phyloP scores from a whole-genome alignment of 1,140 invertebrate genomes.

The Tribolium madens region DNA sequence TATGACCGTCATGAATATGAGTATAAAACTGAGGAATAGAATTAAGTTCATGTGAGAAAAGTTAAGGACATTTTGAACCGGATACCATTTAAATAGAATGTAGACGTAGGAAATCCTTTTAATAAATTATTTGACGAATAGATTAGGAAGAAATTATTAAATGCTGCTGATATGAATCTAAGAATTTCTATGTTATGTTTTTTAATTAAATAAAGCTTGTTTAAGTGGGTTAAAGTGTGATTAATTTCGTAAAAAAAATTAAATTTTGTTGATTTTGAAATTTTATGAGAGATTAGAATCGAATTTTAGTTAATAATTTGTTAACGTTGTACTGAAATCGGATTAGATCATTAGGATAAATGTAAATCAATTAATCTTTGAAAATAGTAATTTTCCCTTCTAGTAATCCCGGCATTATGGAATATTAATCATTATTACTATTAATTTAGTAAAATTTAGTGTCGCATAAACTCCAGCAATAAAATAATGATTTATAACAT shows the following conservation, averaged over 20 bases:
- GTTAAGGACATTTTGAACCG: constrained; percentile 5
- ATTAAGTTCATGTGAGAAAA: not conserved
- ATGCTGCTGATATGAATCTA: not conserved
- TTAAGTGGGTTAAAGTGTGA: no score
- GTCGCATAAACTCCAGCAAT: constrained; percentile 26
- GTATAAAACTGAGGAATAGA: not conserved
- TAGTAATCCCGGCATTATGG: constrained; percentile 3
- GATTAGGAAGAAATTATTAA: not conserved
- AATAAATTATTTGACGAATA: constrained; percentile 1
- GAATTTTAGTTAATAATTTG: no score
- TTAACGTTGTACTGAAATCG: not conserved
- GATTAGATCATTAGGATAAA: constrained; percentile 2
- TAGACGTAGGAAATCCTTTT: constrained; percentile 14
- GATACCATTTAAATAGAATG: constrained; percentile 28
- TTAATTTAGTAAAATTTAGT: constrained; percentile 34
- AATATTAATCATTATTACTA: constrained; percentile 24
- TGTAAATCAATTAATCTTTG: not conserved
- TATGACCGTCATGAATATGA: constrained; percentile 6
- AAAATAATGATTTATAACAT: constrained; percentile 27
- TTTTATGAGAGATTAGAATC: not conserved
- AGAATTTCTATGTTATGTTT: not conserved
- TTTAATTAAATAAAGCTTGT: no score
- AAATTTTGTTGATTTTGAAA: not conserved
- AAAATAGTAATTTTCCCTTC: constrained; percentile 16
- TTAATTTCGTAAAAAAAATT: no score